These are phyloP conservation scores for Microcebus ravelobensis DNA, from an alignment of 2,113 vertebrate species.

Conservation along the genomic window DNA sequence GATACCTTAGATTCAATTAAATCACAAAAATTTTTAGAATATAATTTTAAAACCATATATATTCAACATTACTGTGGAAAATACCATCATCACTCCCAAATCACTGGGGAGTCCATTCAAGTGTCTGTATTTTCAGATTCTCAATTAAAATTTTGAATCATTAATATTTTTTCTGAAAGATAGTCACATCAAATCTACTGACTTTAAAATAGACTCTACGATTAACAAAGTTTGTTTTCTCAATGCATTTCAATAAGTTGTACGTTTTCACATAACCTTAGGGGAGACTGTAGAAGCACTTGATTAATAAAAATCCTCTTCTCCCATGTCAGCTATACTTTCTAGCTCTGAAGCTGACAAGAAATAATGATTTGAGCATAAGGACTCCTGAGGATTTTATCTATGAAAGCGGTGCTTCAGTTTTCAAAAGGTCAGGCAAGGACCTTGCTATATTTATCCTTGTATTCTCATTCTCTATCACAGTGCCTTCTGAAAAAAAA, in stretches of 20 bases:
- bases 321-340: background rate
- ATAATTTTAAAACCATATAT: background rate
- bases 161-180: conserved; percentile 30
- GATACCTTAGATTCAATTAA: background rate
- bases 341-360: background rate
- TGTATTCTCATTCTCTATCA: background rate
- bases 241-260: conserved; percentile 39
- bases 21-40: background rate
- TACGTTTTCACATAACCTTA: conserved; percentile 31
- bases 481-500: background rate
- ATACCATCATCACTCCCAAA: background rate
- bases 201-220: conserved; percentile 3
- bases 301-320: conserved; percentile 21
- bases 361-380: conserved; percentile 17
- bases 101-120: background rate
- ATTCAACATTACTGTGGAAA: background rate
- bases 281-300: background rate
- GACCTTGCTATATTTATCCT: background rate
- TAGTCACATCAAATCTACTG: background rate
- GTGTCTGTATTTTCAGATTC: background rate
- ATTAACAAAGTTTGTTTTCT: conserved; percentile 40
- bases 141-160: conserved; percentile 45
- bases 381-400: conserved; percentile 43
- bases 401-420: background rate
- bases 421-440: conserved; percentile 43